These are phyloP conservation scores for Phylloscopus trochiloides DNA, from an alignment of 2,113 vertebrate genomes.

Conservation along the genomic window DNA sequence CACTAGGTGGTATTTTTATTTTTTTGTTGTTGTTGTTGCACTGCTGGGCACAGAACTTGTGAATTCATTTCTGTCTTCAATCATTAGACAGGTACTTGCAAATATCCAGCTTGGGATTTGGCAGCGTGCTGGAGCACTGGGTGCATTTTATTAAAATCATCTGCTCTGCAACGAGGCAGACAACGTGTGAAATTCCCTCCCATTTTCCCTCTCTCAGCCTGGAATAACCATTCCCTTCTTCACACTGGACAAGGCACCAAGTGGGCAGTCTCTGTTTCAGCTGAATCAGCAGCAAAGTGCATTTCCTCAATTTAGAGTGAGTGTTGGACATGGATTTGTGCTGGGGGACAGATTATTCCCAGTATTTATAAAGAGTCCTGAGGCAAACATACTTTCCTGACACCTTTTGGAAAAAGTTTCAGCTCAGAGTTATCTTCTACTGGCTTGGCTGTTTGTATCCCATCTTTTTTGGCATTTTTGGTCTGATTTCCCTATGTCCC, in stretches of 20 bases:
- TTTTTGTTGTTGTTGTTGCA: neutral
- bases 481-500: neutral
- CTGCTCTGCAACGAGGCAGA: neutral
- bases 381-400: neutral
- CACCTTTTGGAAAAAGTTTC: neutral
- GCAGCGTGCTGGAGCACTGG: neutral
- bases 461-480: neutral
- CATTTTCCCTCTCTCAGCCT: neutral
- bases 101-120: neutral
- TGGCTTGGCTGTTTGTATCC: neutral
- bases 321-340: neutral
- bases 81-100: neutral
- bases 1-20: neutral
- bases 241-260: neutral
- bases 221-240: neutral
- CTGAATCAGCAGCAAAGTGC: neutral
- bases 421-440: neutral
- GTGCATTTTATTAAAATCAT: neutral
- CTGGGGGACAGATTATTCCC: neutral
- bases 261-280: neutral
- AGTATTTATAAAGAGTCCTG: neutral
- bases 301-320: neutral
- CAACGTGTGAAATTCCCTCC: rapidly evolving
- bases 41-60: neutral
- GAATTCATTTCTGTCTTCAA: neutral